phyloP scores from a whole-genome alignment of 2,113 vertebrate genomes.

The Bufo gargarizans region DNA sequence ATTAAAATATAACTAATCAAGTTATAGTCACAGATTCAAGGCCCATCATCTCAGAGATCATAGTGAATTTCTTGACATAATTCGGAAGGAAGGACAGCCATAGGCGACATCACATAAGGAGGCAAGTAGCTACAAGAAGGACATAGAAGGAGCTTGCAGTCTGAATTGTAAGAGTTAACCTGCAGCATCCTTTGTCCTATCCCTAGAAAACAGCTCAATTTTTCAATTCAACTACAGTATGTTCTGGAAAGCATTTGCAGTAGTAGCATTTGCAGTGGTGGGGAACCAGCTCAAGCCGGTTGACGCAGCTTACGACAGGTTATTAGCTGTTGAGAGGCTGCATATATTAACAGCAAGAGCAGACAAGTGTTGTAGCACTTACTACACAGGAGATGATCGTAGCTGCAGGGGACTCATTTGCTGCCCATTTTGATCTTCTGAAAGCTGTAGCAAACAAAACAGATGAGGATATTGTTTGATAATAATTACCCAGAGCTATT shows the following conservation, averaged over 20 bases:
- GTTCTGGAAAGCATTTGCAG: background rate
- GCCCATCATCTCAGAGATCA: too few relatives aligned
- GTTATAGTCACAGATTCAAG: too few relatives aligned
- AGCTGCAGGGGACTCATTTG: constrained; percentile 59
- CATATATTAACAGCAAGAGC: constrained; percentile 67
- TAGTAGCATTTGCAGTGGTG: background rate
- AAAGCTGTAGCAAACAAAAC: constrained; percentile 66
- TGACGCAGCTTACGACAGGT: constrained; percentile 63
- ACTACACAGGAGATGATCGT: constrained; percentile 62
- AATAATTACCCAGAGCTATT: background rate
- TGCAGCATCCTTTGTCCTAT: background rate
- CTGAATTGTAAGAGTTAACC: background rate
- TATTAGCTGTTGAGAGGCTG: constrained; percentile 68
- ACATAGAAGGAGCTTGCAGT: background rate
- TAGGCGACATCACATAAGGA: background rate
- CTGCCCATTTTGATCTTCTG: constrained; percentile 63
- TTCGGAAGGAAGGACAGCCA: too few relatives aligned
- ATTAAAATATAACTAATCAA: too few relatives aligned
- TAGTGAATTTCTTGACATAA: too few relatives aligned
- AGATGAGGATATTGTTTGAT: constrained; percentile 56
- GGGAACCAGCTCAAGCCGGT: constrained; percentile 22
- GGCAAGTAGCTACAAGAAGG: too few relatives aligned
- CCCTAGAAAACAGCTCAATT: background rate
- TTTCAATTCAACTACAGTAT: background rate
- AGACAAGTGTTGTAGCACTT: constrained; percentile 66